Evolutionary conservation across 1,140 invertebrate species (phyloP).

Genomic region (Diorhabda elongata): DNA sequence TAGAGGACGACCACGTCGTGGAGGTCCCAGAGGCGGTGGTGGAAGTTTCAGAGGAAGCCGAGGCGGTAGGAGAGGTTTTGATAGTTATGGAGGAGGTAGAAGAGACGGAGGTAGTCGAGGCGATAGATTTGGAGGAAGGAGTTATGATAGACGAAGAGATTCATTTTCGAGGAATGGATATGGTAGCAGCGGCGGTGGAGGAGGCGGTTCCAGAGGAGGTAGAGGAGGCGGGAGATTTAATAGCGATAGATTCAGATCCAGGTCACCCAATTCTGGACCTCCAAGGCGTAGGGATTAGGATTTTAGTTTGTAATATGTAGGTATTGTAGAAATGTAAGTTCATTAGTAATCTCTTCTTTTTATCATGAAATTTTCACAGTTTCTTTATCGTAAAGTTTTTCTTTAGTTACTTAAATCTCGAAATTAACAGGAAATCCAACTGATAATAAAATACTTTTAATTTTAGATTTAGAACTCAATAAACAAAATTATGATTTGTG

Average conservation of each 20-base stretch:
- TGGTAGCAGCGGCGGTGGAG: constrained; percentile 26
- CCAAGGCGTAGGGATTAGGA: constrained; percentile 35
- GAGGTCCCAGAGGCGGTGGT: constrained; percentile 52
- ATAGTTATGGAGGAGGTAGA: constrained; percentile 27
- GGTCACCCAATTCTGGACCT: constrained; percentile 37
- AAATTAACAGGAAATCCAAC: no score
- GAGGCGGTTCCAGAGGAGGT: constrained; percentile 29
- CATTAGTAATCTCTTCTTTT: not conserved
- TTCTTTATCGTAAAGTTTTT: no score
- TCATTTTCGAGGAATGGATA: constrained; percentile 23
- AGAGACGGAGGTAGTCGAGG: constrained; percentile 26
- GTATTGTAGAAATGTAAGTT: no score
- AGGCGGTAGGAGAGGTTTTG: constrained; percentile 29
- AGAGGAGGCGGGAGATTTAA: constrained; percentile 39
- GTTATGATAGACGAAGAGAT: constrained; percentile 32
- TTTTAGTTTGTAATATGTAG: not conserved
- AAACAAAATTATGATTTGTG: no score
- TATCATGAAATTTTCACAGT: not conserved
- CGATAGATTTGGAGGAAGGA: constrained; percentile 27
- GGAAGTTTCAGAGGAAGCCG: constrained; percentile 34
- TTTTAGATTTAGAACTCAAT: no score
- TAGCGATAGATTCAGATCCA: constrained; percentile 38
- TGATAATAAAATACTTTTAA: no score
- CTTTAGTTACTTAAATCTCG: no score
- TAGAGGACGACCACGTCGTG: constrained; percentile 61